Conservation (phyloP, 2,888 invertebrate genomes). For the Galerucella nymphaeae region DNA sequence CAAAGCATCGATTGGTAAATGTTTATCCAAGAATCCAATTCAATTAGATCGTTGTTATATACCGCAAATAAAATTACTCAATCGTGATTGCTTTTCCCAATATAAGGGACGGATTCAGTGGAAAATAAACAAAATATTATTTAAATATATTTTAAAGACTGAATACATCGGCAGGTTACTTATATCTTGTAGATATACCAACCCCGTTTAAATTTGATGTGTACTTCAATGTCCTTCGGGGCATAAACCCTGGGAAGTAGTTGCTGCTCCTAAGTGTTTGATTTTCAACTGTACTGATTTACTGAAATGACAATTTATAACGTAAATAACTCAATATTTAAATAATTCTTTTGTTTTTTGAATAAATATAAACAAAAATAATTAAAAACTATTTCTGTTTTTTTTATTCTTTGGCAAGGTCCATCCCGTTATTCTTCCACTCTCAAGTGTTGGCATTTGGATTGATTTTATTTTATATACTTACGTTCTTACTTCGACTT, state of each 20-base stretch:
- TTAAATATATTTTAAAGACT: too few species aligned
- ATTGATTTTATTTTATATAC: slow-evolving; percentile 40
- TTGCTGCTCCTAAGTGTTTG: too few species aligned
- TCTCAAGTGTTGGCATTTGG: slow-evolving; percentile 41
- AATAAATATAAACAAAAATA: too few species aligned
- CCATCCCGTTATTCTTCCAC: slow-evolving; percentile 10
- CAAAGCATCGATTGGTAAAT: slow-evolving; percentile 20
- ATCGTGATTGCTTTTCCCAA: slow-evolving; percentile 28
- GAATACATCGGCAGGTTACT: too few species aligned
- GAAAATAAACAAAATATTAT: not conserved
- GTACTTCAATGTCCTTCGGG: too few species aligned
- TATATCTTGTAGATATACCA: too few species aligned
- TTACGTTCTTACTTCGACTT: slow-evolving; percentile 20
- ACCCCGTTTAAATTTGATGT: too few species aligned
- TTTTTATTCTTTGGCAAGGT: not conserved
- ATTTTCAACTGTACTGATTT: too few species aligned
- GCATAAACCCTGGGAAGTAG: too few species aligned
- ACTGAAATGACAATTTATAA: too few species aligned
- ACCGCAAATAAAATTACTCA: slow-evolving; percentile 46
- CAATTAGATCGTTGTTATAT: slow-evolving; percentile 43
- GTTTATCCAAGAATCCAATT: slow-evolving; percentile 43
- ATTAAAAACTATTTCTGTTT: not conserved
- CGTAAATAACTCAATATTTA: too few species aligned
- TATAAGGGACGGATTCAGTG: slow-evolving; percentile 1
- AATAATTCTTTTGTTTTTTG: too few species aligned